These are phyloP conservation scores for Heteronetta atricapilla DNA, from an alignment of 2,113 vertebrate species.

Conservation along the genomic window DNA sequence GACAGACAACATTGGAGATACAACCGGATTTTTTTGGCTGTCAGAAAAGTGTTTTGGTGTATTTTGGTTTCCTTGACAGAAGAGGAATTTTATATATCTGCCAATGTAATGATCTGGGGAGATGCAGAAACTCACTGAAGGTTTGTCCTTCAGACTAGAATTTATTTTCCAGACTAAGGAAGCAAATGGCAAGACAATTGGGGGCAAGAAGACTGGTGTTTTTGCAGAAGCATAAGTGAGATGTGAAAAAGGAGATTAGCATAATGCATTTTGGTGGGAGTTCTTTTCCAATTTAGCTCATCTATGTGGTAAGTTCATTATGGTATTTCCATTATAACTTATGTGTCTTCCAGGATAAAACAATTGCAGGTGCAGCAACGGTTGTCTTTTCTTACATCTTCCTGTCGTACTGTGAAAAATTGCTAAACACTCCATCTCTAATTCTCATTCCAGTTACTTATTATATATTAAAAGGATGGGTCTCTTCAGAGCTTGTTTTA, in stretches of 20 bases:
- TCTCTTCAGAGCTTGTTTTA: neutral
- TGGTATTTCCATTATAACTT: slow-evolving; percentile 9
- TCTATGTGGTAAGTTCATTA: neutral
- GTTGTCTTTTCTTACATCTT: neutral
- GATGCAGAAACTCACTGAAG: neutral
- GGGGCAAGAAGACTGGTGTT: slow-evolving; percentile 11
- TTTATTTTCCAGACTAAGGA: neutral
- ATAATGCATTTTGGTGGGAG: neutral
- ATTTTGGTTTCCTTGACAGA: neutral
- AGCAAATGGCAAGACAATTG: neutral
- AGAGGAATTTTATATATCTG: rapidly evolving
- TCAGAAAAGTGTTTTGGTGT: neutral
- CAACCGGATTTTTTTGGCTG: neutral
- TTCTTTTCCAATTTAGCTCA: neutral
- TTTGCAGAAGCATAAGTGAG: neutral
- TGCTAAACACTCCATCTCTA: neutral
- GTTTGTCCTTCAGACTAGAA: neutral
- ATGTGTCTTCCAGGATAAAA: neutral
- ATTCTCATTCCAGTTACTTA: neutral
- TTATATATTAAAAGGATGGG: neutral
- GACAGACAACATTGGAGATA: neutral
- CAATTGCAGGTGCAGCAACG: neutral
- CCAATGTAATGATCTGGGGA: neutral
- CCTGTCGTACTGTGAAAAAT: neutral
- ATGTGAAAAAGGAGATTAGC: neutral